These are phyloP conservation scores for Dorcus hopei DNA, from an alignment of 2,888 invertebrate genomes.

Conservation along the genomic window DNA sequence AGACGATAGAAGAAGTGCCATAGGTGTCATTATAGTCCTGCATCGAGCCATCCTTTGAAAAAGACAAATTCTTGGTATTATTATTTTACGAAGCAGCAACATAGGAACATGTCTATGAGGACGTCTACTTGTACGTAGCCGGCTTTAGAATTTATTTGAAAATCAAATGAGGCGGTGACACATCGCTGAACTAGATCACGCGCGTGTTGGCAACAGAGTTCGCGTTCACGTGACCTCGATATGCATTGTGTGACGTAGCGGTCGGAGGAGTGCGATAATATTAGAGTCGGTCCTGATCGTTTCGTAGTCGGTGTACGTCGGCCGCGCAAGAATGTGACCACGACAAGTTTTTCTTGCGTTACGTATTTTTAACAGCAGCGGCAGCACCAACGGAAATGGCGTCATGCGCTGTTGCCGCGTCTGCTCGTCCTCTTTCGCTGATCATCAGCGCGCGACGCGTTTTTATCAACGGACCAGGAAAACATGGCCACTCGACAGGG, in stretches of 20 bases:
- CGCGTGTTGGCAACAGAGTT: conserved; percentile 20
- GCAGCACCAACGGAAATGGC: conserved; percentile 55
- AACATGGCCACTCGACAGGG: too few relatives aligned
- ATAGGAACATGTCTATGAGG: too few relatives aligned
- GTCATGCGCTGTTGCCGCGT: conserved; percentile 58
- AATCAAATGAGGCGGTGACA: conserved; percentile 20
- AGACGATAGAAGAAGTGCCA: too few relatives aligned
- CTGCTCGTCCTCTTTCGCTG: not conserved
- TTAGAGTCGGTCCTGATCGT: conserved; percentile 20
- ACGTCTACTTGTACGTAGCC: too few relatives aligned
- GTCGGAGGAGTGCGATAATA: conserved; percentile 12
- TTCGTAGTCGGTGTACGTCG: conserved; percentile 15
- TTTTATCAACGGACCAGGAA: too few relatives aligned
- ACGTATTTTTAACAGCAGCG: conserved; percentile 45
- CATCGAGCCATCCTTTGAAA: too few relatives aligned
- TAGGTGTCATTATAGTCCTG: too few relatives aligned
- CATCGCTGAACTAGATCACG: conserved; percentile 21
- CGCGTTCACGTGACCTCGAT: conserved; percentile 35
- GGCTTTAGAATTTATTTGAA: conserved; percentile 15
- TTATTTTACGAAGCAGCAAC: too few relatives aligned
- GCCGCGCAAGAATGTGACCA: conserved; percentile 32
- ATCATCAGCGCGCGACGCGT: too few relatives aligned
- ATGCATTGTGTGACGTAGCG: conserved; percentile 35
- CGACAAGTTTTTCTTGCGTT: conserved; percentile 35
- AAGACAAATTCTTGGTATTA: too few relatives aligned